Conservation (phyloP, 2,888 invertebrate genomes). For the Hyposoter didymator region DNA sequence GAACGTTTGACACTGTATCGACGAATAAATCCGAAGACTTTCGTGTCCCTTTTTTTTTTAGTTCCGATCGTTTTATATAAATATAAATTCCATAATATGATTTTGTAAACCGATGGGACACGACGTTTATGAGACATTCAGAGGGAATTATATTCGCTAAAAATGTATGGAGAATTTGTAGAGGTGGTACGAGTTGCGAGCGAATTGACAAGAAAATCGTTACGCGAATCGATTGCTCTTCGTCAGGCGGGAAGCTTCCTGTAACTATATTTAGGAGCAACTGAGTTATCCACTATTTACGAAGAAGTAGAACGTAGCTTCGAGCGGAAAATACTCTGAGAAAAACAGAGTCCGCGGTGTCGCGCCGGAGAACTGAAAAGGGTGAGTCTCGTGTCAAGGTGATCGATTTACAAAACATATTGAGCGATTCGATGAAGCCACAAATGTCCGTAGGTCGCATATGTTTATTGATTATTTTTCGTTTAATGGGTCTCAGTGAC, state of each 20-base stretch:
- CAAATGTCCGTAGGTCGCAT: constrained; percentile 14
- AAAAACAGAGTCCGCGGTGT: constrained; percentile 21
- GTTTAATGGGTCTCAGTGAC: not conserved
- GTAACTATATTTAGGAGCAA: constrained; percentile 41
- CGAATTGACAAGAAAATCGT: constrained; percentile 44
- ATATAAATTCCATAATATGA: constrained; percentile 8
- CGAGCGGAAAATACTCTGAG: constrained; percentile 38
- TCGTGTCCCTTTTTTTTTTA: not conserved
- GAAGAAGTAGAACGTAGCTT: constrained; percentile 34
- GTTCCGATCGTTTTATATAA: not conserved
- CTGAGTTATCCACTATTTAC: constrained; percentile 56
- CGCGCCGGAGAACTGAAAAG: not conserved
- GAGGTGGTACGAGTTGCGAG: not conserved
- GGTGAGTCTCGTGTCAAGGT: constrained; percentile 52
- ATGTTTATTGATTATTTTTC: not conserved
- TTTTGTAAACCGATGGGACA: not conserved
- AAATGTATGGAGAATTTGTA: not conserved
- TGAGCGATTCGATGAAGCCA: constrained; percentile 53
- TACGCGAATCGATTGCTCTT: constrained; percentile 57
- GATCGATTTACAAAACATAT: constrained; percentile 52
- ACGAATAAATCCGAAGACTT: not conserved
- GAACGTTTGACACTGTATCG: not conserved
- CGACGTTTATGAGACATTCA: constrained; percentile 9
- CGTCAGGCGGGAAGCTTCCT: constrained; percentile 36
- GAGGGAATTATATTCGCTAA: constrained; percentile 25